A percentile compares a stretch with the other conserved stretches of the same genome.
Conservation (phyloP, 2,888 invertebrate species). For the Empis livida region DNA sequence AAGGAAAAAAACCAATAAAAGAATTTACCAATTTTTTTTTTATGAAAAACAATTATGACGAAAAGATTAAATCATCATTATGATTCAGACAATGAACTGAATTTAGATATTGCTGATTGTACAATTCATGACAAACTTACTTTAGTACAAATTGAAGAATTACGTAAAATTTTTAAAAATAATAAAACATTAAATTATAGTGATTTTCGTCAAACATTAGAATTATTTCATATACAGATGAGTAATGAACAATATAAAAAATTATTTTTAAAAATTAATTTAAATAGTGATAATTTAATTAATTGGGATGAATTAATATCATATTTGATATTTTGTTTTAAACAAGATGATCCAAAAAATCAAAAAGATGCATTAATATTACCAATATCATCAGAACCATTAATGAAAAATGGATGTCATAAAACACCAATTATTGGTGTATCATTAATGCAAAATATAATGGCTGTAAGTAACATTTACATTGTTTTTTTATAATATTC, state of each 20-base stretch:
- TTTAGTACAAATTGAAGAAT: not conserved
- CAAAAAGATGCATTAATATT: slow-evolving; percentile 47
- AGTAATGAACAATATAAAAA: not conserved
- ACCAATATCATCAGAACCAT: slow-evolving; percentile 48
- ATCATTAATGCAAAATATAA: no score
- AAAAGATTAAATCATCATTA: no score
- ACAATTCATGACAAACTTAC: no score
- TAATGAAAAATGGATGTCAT: slow-evolving; percentile 50
- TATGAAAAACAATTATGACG: no score
- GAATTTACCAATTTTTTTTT: no score
- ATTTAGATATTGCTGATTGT: no score
- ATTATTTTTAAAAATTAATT: not conserved
- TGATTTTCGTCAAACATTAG: not conserved
- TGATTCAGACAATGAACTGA: no score
- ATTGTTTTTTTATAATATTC: no score
- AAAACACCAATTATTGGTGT: slow-evolving; percentile 38
- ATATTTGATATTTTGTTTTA: slow-evolving; percentile 59
- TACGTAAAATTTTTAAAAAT: not conserved
- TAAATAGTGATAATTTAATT: not conserved
- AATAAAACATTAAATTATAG: not conserved
- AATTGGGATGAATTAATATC: slow-evolving; percentile 68
- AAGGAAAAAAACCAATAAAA: no score
- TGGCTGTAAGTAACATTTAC: no score
- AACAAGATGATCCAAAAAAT: slow-evolving; percentile 48
- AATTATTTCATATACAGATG: not conserved